A percentile compares a stretch with the other conserved stretches of the same genome.
These are phyloP conservation scores for Trichechus manatus DNA, from an alignment of 2,113 vertebrate genomes.

Conservation along the genomic window DNA sequence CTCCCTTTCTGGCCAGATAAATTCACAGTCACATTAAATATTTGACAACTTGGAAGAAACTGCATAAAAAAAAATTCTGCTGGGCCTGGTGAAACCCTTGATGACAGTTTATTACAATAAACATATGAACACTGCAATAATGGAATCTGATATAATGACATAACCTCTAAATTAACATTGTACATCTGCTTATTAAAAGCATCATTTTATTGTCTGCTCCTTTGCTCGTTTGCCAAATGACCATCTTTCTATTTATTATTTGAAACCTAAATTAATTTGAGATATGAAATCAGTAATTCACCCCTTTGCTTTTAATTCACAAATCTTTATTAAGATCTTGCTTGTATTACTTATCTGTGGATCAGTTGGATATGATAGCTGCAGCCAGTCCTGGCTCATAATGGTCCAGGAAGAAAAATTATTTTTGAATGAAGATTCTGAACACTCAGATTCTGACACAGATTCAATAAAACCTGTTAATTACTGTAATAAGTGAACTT, in stretches of 20 bases:
- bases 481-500: neutral
- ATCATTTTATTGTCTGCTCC: neutral
- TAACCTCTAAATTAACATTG: neutral
- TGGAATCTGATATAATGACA: conserved; percentile 24
- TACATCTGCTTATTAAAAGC: conserved; percentile 48
- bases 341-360: neutral
- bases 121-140: neutral
- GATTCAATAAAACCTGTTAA: neutral
- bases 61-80: conserved; percentile 1
- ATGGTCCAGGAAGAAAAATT: neutral
- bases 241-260: conserved; percentile 27
- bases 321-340: neutral
- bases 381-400: neutral
- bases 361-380: neutral
- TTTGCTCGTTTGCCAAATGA: conserved; percentile 48
- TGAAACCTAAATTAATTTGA: neutral
- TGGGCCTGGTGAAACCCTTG: conserved; percentile 35
- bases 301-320: neutral
- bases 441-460: neutral
- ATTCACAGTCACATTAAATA: conserved; percentile 71
- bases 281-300: neutral
- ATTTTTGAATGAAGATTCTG: neutral
- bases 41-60: conserved; percentile 53
- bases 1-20: conserved; percentile 59
- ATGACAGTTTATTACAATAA: conserved; percentile 59